Base-by-base conservation (phyloP, 2,797 vertebrate genomes). In the Amazonetta brasiliensis region DNA sequence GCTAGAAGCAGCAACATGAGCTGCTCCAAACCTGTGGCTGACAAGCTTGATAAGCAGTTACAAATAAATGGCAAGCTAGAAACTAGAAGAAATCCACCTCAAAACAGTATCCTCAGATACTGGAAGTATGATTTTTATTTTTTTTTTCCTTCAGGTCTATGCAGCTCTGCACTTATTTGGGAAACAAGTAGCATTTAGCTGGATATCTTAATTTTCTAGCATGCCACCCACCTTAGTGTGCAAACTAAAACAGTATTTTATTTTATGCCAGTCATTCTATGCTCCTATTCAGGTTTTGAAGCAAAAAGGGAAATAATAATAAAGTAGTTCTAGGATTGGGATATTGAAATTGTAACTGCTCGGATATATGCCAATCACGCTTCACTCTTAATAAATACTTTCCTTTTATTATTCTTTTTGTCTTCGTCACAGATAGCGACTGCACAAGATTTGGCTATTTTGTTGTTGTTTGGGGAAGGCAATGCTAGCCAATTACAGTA, bases 221-320 rank as follows among this genome's bases (percentile, higher is more conserved):
- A 87, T 3, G 33, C 37, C 8, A 52, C 6, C 10, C 55, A 69
- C 30, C 22, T 62, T 58, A 67, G 56, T 33, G 48, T 58, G 48
- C 67, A 87, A 92, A 52, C 14, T 63, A 95, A 77, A 1, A 7
- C 26, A 67, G 22, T 67, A 52, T 87, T 94, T 95, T 28, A 59
- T 62, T 95, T 95, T 78, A 85, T 66, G 76, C 31, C 55, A 48
- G 23, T 78, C 31, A 75, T 69, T 81, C 69, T 81, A 43, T 11
- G 90, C 28, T 76, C 52, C 63, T 73, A 43, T 73, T 72, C 50
- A 92, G 37, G 52, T 84, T 94, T 84, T 87, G 62, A 95, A 91
- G 54, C 59, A 96, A 94, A 90, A 58, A 46, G 20, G 23, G 41
- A 94, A 94, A 41, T 21, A 89, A 63, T 73, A 86, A 81, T 64